Percentiles rank a stretch among this genome's conserved stretches.
These are phyloP conservation scores for Dicyrtomina minuta DNA, from an alignment of 2,888 invertebrate genomes.

Conservation along the genomic window DNA sequence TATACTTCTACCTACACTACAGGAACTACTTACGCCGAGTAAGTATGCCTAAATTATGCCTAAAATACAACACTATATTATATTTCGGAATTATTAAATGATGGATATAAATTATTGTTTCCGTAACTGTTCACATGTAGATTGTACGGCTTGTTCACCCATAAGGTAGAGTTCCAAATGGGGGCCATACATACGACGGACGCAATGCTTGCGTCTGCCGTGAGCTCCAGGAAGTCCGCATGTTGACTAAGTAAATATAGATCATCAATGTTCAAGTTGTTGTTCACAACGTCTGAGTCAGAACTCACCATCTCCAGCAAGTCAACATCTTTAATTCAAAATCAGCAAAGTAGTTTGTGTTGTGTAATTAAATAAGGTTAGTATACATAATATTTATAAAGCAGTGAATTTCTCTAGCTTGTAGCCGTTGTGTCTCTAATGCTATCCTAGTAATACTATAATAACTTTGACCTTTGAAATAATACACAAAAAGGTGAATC, in stretches of 20 bases:
- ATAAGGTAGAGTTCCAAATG: constrained; percentile 47
- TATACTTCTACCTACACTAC: too few species aligned
- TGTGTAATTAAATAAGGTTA: too few species aligned
- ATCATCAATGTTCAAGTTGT: background rate
- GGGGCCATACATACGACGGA: constrained; percentile 44
- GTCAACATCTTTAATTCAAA: too few species aligned
- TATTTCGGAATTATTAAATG: background rate
- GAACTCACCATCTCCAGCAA: too few species aligned
- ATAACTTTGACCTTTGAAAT: too few species aligned
- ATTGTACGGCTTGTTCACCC: constrained; percentile 41
- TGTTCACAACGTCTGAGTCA: background rate
- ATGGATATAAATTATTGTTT: background rate
- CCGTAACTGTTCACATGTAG: constrained; percentile 46
- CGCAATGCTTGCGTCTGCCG: constrained; percentile 34
- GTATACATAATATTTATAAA: too few species aligned
- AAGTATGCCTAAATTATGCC: constrained; percentile 15
- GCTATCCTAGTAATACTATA: too few species aligned
- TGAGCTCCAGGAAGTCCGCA: constrained; percentile 19
- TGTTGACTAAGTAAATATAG: constrained; percentile 1
- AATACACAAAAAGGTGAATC: too few species aligned
- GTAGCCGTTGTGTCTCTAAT: too few species aligned
- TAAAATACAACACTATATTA: constrained; percentile 1
- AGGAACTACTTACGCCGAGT: too few species aligned
- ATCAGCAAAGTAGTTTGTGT: too few species aligned
- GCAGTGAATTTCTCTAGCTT: too few species aligned